Base-by-base conservation (phyloP, 2,888 invertebrate genomes). In the Apotomis capreana region DNA sequence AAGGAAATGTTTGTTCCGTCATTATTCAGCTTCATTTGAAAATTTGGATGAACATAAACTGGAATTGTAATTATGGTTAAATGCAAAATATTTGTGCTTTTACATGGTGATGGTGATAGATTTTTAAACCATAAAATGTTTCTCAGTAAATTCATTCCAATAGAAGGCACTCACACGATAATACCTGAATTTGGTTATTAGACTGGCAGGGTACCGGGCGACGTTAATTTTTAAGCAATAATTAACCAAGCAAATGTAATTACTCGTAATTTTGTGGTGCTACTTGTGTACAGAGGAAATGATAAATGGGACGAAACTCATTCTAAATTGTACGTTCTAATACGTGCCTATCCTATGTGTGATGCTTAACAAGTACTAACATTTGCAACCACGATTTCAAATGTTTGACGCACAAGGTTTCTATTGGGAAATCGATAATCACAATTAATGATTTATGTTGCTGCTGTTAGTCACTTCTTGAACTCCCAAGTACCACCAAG, bases 191-290 rank as follows among this genome's bases (percentile, higher is more conserved):
- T 15, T 64, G 15, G 37, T n/a, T 52, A 40, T 40, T 15, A 40
- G 37, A 54, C 15, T 52, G 15, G 37, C 15, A 10, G 52, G 10
- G 5, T 9, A 15, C 12, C 8, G 15, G 54, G n/a, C 61, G 15
- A 55, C 15, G 46, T 65, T 57, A 57, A 5, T 44, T 55, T 6
- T 15, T 44, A 46, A 55, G n/a, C 44, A 65, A 36, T 46, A 65
- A 64, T 40, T 8, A 64, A 44, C 49, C 15, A 52, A 57, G 26
- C n/a, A 46, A 46, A 46, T 46, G 26, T 44, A 15, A n/a, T 37
- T 64, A 63, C 58, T 69, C 64, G 58, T 64, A 65, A 54, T 44
- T 52, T 59, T 60, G 59, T 71, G 71, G 71, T 71, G 71, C 71
- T 71, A 68, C 61, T 71, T 71, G 57, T 71, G 61, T 49, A 52